Conservation (phyloP, 1,140 invertebrate species). For the Mycetomoellerius zeteki region DNA sequence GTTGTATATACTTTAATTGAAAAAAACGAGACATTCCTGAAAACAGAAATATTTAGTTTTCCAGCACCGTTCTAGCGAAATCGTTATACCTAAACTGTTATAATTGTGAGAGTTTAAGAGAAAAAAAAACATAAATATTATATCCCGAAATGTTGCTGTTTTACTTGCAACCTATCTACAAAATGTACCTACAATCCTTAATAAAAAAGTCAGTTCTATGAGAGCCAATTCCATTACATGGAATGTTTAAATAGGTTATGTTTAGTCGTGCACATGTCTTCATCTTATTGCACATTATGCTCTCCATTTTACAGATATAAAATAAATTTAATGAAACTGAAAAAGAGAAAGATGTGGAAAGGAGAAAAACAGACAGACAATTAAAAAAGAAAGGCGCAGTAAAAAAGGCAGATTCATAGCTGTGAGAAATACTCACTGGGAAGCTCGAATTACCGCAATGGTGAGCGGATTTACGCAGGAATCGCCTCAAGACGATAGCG, state of each 20-base stretch:
- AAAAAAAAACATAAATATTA: not conserved
- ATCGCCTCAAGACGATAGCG: not conserved
- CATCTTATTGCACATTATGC: not conserved
- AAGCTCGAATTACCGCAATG: not conserved
- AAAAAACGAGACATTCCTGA: slow-evolving; percentile 1
- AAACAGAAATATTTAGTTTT: slow-evolving; percentile 28
- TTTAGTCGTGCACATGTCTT: not conserved
- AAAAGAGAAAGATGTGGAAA: too few species aligned
- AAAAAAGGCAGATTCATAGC: not conserved
- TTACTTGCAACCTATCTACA: not conserved
- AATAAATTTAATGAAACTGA: not conserved
- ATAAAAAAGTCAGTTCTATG: not conserved
- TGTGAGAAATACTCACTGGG: not conserved
- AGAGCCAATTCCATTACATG: not conserved
- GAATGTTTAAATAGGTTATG: slow-evolving; percentile 10
- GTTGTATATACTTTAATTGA: slow-evolving; percentile 32
- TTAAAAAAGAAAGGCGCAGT: not conserved
- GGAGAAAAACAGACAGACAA: not conserved
- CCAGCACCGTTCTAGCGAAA: slow-evolving; percentile 20
- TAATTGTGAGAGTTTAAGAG: slow-evolving; percentile 36
- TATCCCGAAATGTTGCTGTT: not conserved
- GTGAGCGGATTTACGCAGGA: too few species aligned
- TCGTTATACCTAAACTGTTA: slow-evolving; percentile 44
- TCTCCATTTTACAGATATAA: not conserved
- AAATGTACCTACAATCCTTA: not conserved